Evolutionary conservation across 2,113 vertebrate genomes (phyloP).

Genomic region (Microcebus jonahi): DNA sequence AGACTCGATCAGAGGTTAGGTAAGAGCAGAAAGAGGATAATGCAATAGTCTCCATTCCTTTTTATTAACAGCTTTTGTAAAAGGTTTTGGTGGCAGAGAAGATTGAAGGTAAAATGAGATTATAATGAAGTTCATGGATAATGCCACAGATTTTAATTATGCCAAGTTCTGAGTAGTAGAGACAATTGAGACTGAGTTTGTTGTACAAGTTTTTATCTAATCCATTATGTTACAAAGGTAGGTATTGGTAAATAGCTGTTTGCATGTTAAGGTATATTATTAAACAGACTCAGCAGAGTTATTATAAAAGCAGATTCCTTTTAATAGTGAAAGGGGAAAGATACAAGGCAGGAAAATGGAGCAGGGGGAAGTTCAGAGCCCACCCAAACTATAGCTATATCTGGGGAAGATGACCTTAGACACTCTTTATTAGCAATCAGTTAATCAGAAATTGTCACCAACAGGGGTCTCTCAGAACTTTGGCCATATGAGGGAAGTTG

Average conservation of each 20-base stretch:
- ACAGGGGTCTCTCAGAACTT: background rate
- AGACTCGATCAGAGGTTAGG: slow-evolving; percentile 52
- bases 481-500: background rate
- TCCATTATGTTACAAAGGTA: background rate
- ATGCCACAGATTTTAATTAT: slow-evolving; percentile 61
- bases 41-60: background rate
- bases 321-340: background rate
- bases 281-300: background rate
- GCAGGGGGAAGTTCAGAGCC: background rate
- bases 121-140: slow-evolving; percentile 41
- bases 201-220: slow-evolving; percentile 22
- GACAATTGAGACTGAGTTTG: slow-evolving; percentile 20
- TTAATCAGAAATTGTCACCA: background rate
- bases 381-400: background rate
- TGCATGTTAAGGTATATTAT: slow-evolving; percentile 5
- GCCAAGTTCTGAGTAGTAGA: slow-evolving; percentile 18
- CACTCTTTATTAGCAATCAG: background rate
- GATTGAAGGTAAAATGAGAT: slow-evolving; percentile 50
- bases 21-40: slow-evolving; percentile 20
- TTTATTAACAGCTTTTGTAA: slow-evolving; percentile 40
- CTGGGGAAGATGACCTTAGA: background rate
- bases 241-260: slow-evolving; percentile 6
- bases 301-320: background rate
- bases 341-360: no score
- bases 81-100: slow-evolving; percentile 44